These are phyloP conservation scores for Melikaiella ostensackeni DNA, from an alignment of 2,888 invertebrate genomes.

Conservation along the genomic window DNA sequence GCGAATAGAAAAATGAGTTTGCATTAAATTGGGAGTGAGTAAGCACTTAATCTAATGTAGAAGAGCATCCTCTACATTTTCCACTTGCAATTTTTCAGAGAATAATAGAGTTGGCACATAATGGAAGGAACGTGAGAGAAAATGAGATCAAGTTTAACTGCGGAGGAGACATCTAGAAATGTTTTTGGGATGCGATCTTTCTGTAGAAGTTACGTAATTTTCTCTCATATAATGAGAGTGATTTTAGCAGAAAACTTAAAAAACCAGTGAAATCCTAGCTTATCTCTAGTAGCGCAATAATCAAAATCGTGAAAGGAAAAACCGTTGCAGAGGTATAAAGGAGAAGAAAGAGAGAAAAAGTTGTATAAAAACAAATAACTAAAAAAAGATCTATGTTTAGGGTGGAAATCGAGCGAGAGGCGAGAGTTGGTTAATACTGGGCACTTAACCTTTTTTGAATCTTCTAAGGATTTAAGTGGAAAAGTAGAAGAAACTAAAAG, in stretches of 20 bases:
- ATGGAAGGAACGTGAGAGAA: constrained; percentile 34
- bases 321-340: background rate
- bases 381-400: background rate
- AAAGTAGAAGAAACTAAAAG: background rate
- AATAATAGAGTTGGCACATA: constrained; percentile 34
- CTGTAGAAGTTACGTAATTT: constrained; percentile 7
- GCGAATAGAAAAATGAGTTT: constrained; percentile 12
- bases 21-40: constrained; percentile 10
- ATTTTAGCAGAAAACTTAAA: constrained; percentile 11
- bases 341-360: background rate
- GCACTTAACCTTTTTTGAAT: background rate
- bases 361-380: constrained; percentile 7
- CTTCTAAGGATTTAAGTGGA: background rate
- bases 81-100: constrained; percentile 31
- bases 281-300: background rate
- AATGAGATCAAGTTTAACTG: constrained; percentile 33
- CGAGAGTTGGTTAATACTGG: constrained; percentile 1
- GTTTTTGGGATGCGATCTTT: constrained; percentile 34
- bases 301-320: background rate
- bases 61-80: constrained; percentile 15
- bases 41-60: constrained; percentile 32
- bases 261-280: background rate
- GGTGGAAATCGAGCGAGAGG: background rate
- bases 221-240: background rate
- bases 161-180: constrained; percentile 29